Conservation (phyloP, 2,113 vertebrate species). For the Oncorhynchus masou region DNA sequence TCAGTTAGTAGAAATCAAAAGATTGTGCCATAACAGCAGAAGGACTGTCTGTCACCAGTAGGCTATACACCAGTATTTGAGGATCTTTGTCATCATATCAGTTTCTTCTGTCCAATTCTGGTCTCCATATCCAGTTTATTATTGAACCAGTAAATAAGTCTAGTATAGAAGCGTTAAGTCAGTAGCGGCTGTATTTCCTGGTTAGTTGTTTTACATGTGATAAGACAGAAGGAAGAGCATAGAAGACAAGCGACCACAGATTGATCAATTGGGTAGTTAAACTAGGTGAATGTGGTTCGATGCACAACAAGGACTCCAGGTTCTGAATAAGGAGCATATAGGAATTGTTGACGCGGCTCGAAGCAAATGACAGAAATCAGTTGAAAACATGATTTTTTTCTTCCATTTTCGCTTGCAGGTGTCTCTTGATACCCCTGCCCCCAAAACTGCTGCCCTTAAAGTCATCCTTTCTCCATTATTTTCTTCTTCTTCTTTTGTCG, state of each 20-base stretch:
- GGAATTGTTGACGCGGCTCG: conserved; percentile 32
- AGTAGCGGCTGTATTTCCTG: background rate
- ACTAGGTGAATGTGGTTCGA: background rate
- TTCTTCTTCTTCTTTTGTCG: background rate
- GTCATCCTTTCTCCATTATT: background rate
- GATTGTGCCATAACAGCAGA: background rate
- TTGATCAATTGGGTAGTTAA: background rate
- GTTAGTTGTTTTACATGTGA: conserved; percentile 1
- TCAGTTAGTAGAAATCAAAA: conserved; percentile 6
- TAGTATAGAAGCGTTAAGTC: background rate
- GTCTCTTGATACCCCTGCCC: background rate
- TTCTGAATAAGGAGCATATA: conserved; percentile 34
- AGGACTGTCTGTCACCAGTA: background rate
- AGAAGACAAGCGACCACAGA: background rate
- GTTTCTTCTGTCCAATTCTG: background rate
- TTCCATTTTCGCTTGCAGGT: background rate
- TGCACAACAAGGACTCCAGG: conserved; percentile 14
- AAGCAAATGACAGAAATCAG: conserved; percentile 19
- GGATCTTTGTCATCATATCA: background rate
- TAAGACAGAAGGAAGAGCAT: background rate
- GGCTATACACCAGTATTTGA: too few relatives aligned
- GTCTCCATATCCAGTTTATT: background rate
- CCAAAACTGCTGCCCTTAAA: background rate
- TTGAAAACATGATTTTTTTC: conserved; percentile 6
- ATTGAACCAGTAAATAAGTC: background rate